phyloP scores from a whole-genome alignment of 2,888 invertebrate species.

The Acanthosepion pharaonis region DNA sequence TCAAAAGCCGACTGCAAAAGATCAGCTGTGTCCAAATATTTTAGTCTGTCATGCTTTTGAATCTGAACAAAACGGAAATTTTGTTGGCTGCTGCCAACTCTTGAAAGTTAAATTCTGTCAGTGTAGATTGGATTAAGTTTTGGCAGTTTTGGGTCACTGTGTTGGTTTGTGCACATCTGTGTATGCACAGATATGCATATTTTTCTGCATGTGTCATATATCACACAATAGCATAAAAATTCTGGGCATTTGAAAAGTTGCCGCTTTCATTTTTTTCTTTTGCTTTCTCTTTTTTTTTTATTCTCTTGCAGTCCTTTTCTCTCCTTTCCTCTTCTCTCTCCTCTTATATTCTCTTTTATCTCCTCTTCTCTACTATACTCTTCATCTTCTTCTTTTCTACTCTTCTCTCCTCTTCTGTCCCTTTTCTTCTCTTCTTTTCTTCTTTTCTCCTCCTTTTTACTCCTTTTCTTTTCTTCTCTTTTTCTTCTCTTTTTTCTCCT shows the following conservation, averaged over 20 bases:
- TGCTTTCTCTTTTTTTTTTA: background rate
- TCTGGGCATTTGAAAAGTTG: background rate
- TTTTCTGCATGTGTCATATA: slow-evolving; percentile 13
- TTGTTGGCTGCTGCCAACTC: background rate
- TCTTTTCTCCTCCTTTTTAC: background rate
- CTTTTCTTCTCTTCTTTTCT: background rate
- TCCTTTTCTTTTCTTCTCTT: background rate
- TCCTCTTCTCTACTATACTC: too few species aligned
- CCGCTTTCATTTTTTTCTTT: background rate
- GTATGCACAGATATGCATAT: background rate
- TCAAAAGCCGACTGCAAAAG: too few species aligned
- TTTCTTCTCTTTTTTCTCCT: too few species aligned
- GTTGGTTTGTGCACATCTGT: slow-evolving; percentile 1
- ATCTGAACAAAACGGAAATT: background rate
- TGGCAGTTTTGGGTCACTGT: slow-evolving; percentile 17
- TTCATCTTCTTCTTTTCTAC: background rate
- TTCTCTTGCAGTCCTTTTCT: background rate
- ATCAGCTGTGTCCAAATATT: too few species aligned
- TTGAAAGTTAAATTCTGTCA: background rate
- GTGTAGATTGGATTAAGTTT: slow-evolving; percentile 8
- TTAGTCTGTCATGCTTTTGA: too few species aligned
- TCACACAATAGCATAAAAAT: background rate
- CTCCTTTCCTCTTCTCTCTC: background rate
- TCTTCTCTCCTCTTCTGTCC: background rate
- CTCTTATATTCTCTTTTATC: too few species aligned